Evolutionary conservation across 1,140 invertebrate species (phyloP).

Genomic region (Euschistus heros): DNA sequence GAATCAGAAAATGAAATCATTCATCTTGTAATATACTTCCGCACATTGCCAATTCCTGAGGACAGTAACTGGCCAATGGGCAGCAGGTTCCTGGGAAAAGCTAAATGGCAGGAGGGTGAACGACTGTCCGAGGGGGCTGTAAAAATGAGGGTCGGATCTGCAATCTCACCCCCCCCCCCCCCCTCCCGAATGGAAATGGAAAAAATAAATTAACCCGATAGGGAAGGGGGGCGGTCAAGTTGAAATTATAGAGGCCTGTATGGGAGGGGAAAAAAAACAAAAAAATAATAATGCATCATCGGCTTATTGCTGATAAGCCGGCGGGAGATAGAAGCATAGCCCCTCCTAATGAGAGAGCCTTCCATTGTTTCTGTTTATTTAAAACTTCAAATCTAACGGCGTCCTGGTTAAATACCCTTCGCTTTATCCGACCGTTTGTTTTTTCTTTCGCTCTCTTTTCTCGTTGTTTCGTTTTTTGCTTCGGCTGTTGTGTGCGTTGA

Average conservation of each 20-base stretch:
- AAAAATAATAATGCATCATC: conserved; percentile 16
- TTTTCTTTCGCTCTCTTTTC: too few relatives aligned
- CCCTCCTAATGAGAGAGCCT: neutral
- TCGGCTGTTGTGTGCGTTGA: too few relatives aligned
- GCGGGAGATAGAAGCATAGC: conserved; percentile 7
- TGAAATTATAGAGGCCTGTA: conserved; percentile 19
- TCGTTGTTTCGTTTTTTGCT: too few relatives aligned
- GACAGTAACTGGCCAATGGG: too few relatives aligned
- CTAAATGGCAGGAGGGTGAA: neutral
- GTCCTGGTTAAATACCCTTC: too few relatives aligned
- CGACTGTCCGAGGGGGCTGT: neutral
- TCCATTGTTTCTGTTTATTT: conserved; percentile 14
- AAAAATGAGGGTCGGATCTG: conserved; percentile 9
- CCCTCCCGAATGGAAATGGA: conserved; percentile 17
- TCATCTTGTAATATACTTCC: too few relatives aligned
- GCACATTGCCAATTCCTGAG: too few relatives aligned
- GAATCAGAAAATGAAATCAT: too few relatives aligned
- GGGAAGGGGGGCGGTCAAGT: conserved; percentile 17
- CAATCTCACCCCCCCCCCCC: conserved; percentile 11
- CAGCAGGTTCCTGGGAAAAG: too few relatives aligned
- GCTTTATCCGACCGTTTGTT: too few relatives aligned
- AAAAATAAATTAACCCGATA: conserved; percentile 21
- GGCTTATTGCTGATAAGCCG: conserved; percentile 18
- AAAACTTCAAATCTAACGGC: conserved; percentile 8
- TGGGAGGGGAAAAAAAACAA: neutral